A percentile compares a stretch with the other conserved stretches of the same genome.
Conservation (phyloP, 2,113 vertebrate species). For the Sclerurus mexicanus region DNA sequence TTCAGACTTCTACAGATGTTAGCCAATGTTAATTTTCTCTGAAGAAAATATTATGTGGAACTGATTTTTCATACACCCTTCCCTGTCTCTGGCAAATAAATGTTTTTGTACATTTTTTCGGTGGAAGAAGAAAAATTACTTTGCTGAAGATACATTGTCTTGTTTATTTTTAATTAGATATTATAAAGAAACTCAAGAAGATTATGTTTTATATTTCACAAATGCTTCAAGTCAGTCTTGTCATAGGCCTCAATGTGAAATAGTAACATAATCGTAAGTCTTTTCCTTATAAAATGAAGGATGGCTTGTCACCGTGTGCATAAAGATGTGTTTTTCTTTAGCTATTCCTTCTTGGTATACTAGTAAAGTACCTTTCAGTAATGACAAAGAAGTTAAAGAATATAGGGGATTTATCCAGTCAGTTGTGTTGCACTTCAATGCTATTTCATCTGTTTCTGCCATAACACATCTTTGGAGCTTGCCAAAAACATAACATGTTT, state of each 20-base stretch:
- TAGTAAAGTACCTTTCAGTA: background rate
- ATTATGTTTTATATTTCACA: background rate
- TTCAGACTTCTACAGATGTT: background rate
- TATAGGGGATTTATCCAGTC: background rate
- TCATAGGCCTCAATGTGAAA: background rate
- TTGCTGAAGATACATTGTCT: background rate
- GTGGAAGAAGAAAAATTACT: background rate
- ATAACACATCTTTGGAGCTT: background rate
- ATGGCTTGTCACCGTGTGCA: background rate
- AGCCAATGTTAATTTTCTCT: background rate
- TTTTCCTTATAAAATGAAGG: background rate
- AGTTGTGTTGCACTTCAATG: background rate
- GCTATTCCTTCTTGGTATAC: background rate
- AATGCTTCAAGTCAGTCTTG: background rate
- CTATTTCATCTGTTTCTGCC: background rate
- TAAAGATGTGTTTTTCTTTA: background rate
- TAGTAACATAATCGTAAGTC: background rate
- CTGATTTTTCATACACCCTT: background rate
- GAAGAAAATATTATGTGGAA: background rate
- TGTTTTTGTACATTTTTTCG: background rate
- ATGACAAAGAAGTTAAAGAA: background rate
- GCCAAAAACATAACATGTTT: background rate
- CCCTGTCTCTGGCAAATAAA: background rate
- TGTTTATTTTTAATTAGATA: background rate
- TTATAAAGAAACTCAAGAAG: background rate